A percentile compares a stretch with the other conserved stretches of the same genome.
phyloP scores from a whole-genome alignment of 1,140 invertebrate species.

The fruit fly (Drosophila melanogaster) region DNA sequence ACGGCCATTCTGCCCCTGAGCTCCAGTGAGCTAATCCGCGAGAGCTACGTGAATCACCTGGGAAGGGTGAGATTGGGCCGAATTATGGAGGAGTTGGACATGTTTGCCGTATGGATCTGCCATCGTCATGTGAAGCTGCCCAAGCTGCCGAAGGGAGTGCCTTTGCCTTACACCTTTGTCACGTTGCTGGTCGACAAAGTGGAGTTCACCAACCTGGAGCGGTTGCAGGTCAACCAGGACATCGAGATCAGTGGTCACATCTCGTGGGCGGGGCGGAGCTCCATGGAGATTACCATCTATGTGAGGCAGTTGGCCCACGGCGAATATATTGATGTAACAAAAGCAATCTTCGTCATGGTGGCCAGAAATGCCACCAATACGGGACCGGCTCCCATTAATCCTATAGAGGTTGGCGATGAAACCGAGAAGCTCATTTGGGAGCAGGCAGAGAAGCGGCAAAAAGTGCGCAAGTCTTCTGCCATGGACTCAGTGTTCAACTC shows the following conservation, averaged over 20 bases:
- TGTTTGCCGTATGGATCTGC: conserved; percentile 89
- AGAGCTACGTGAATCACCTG: conserved; percentile 89
- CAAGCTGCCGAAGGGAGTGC: conserved; percentile 84
- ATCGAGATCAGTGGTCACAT: conserved; percentile 90
- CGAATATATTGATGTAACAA: conserved; percentile 87
- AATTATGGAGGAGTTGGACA: conserved; percentile 92
- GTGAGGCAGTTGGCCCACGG: conserved; percentile 88
- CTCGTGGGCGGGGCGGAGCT: conserved; percentile 90
- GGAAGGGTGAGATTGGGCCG: conserved; percentile 89
- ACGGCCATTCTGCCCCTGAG: conserved; percentile 89
- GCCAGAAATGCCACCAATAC: conserved; percentile 88
- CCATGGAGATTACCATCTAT: conserved; percentile 90
- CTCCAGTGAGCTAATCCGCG: conserved; percentile 86
- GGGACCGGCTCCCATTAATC: conserved; percentile 88
- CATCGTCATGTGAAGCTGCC: conserved; percentile 89
- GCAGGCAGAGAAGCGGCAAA: conserved; percentile 86
- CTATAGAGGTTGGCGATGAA: conserved; percentile 86
- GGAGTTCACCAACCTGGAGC: conserved; percentile 85
- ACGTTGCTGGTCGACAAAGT: conserved; percentile 91
- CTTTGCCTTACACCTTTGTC: conserved; percentile 89
- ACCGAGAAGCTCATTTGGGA: conserved; percentile 87
- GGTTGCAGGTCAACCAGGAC: conserved; percentile 87
- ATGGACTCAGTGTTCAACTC: conserved; percentile 87
- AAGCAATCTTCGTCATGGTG: conserved; percentile 91
- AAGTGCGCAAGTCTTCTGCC: conserved; percentile 83